These are phyloP conservation scores for Lepetodrilus schrolli DNA, from an alignment of 2,888 invertebrate species.

Conservation along the genomic window DNA sequence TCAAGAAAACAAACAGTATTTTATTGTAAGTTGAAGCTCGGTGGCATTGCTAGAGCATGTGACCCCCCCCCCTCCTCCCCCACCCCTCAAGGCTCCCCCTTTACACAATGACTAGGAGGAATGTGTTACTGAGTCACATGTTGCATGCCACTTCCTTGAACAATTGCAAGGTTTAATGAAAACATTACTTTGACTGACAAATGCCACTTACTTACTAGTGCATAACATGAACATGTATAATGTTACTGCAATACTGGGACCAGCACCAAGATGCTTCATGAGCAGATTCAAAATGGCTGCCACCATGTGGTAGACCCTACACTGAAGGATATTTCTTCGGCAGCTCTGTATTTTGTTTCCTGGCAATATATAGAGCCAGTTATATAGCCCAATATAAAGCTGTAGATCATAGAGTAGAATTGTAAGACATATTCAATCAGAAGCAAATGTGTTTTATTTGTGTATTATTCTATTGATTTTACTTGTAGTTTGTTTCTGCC, in stretches of 20 bases:
- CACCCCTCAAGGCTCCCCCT: no score
- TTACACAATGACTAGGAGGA: neutral
- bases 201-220: conserved; percentile 20
- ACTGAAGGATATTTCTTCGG: neutral
- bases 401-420: neutral
- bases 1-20: conserved; percentile 3
- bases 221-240: neutral
- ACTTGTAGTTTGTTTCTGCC: neutral
- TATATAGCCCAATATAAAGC: conserved; percentile 12
- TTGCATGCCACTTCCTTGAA: conserved; percentile 7
- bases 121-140: neutral
- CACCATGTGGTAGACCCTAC: neutral
- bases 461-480: conserved; percentile 21
- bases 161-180: conserved; percentile 10
- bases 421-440: neutral
- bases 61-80: no score
- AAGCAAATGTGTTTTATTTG: conserved; percentile 5
- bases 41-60: neutral
- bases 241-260: conserved; percentile 8
- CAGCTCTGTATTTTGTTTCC: conserved; percentile 9
- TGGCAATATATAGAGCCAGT: conserved; percentile 20
- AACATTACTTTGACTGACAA: conserved; percentile 10
- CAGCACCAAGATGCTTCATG: neutral
- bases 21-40: neutral
- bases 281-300: conserved; percentile 1